Percentiles rank a stretch among this genome's conserved stretches.
These are phyloP conservation scores for Trisateles emortualis DNA, from an alignment of 2,888 invertebrate genomes.

Conservation along the genomic window DNA sequence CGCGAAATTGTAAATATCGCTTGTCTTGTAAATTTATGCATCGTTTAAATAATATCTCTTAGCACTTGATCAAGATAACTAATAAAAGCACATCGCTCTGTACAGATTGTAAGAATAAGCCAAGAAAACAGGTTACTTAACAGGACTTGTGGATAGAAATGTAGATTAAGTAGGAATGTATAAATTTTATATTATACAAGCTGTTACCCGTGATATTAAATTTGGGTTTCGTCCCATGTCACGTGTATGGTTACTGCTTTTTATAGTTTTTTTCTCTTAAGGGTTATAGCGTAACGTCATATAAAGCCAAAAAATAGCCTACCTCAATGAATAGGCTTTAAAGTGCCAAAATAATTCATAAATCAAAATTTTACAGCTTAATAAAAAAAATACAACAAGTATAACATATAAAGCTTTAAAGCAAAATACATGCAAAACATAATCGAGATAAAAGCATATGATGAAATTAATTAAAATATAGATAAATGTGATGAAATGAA, in stretches of 20 bases:
- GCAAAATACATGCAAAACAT: no score
- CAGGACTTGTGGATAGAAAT: neutral
- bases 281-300: no score
- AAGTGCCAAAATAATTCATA: no score
- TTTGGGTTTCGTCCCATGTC: no score
- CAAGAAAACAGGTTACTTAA: constrained; percentile 16
- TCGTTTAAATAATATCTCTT: constrained; percentile 31
- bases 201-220: no score
- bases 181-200: no score
- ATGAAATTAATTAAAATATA: neutral
- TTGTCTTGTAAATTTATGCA: constrained; percentile 31
- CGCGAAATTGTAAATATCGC: constrained; percentile 42
- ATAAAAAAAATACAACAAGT: neutral
- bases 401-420: no score
- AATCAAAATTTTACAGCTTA: no score
- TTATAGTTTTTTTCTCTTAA: no score
- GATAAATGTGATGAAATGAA: neutral
- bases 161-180: neutral
- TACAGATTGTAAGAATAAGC: constrained; percentile 21
- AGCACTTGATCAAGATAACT: constrained; percentile 34
- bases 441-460: neutral
- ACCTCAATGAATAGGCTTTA: no score
- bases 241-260: no score
- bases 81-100: constrained; percentile 20
- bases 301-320: no score